Percentiles rank a stretch among this genome's conserved stretches.
Conservation (phyloP, 2,113 vertebrate genomes). For the Pavo muticus region DNA sequence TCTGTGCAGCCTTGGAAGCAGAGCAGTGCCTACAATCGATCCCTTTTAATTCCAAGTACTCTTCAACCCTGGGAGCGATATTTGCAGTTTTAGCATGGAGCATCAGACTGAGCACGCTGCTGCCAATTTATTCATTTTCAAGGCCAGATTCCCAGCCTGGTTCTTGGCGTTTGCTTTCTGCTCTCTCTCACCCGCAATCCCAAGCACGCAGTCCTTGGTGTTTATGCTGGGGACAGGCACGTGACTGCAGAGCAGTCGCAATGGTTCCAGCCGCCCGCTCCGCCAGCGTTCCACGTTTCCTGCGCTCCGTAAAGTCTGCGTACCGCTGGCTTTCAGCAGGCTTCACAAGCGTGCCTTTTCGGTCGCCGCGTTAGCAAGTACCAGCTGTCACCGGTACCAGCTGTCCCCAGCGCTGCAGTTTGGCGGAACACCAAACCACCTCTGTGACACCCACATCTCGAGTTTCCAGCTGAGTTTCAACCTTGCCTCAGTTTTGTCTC, state of each 20-base stretch:
- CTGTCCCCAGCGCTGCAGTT: fast-evolving
- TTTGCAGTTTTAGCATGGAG: not conserved
- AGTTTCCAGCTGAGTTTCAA: not conserved
- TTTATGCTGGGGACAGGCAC: not conserved
- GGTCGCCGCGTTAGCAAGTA: not conserved
- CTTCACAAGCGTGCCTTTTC: not conserved
- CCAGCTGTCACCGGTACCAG: fast-evolving
- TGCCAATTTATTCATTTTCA: not conserved
- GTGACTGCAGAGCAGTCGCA: not conserved
- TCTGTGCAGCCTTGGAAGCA: not conserved
- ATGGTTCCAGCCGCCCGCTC: not conserved
- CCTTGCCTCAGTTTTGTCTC: not conserved
- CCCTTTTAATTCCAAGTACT: not conserved
- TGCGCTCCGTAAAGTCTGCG: not conserved
- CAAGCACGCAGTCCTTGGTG: fast-evolving
- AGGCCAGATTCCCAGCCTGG: no score
- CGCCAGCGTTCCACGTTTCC: not conserved
- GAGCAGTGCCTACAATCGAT: not conserved
- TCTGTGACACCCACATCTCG: fast-evolving
- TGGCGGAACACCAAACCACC: not conserved
- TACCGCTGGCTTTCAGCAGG: not conserved
- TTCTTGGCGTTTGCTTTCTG: not conserved
- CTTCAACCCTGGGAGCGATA: not conserved
- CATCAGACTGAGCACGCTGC: fast-evolving
- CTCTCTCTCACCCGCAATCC: not conserved